phyloP scores from a whole-genome alignment of 2,888 invertebrate species.

The Orthosia gracilis region DNA sequence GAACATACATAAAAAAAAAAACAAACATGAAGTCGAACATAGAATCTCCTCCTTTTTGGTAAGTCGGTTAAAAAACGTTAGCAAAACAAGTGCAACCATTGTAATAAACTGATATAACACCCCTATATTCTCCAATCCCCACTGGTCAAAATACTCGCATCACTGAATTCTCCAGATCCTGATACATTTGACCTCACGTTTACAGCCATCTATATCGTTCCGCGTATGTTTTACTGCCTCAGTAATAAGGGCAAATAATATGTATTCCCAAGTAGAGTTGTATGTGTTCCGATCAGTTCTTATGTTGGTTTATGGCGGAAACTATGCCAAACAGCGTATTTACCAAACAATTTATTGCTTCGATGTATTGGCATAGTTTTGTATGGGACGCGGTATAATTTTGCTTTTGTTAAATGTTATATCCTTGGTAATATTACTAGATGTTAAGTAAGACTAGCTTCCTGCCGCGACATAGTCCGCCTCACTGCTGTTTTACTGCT shows the following conservation, averaged over 20 bases:
- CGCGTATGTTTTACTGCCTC: slow-evolving; percentile 35
- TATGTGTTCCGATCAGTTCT: slow-evolving; percentile 41
- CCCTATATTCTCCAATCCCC: neutral
- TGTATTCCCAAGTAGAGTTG: slow-evolving; percentile 31
- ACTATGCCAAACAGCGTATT: slow-evolving; percentile 47
- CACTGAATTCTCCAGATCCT: neutral
- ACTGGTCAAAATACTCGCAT: slow-evolving; percentile 16
- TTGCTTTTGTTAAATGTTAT: no score
- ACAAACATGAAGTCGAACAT: no score
- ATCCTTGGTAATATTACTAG: no score
- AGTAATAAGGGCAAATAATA: slow-evolving; percentile 49
- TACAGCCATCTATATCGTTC: slow-evolving; percentile 22
- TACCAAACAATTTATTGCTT: slow-evolving; percentile 41
- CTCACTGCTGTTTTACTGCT: no score
- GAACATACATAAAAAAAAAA: no score
- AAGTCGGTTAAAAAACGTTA: no score
- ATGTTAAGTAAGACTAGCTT: no score
- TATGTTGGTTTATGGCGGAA: slow-evolving; percentile 47
- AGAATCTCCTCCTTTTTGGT: no score
- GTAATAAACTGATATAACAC: no score
- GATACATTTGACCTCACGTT: slow-evolving; percentile 30
- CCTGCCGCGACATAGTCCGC: no score
- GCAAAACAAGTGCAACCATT: no score
- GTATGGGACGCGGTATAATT: slow-evolving; percentile 10
- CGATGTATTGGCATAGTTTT: slow-evolving; percentile 28